Evolutionary conservation across 1,140 invertebrate genomes (phyloP).

Genomic region (Hyles vespertilio): DNA sequence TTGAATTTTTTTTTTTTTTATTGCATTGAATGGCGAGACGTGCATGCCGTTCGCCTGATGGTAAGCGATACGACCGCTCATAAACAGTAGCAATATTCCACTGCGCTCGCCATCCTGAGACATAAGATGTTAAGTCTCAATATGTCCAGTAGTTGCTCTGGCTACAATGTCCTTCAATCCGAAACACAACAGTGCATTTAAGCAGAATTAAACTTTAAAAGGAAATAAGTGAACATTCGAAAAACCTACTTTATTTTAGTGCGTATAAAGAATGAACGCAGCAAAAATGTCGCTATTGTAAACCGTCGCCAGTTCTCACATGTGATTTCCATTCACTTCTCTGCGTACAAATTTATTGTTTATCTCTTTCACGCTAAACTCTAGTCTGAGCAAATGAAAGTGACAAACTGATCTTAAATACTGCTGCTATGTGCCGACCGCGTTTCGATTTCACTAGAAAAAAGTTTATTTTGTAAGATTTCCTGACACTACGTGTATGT

Average conservation of each 20-base stretch:
- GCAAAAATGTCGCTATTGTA: constrained; percentile 9
- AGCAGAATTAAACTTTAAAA: no score
- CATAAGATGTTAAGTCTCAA: no score
- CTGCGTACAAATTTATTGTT: constrained; percentile 7
- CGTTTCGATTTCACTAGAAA: constrained; percentile 23
- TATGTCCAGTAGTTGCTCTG: no score
- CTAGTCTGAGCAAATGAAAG: constrained; percentile 12
- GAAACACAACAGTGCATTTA: no score
- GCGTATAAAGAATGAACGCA: not conserved
- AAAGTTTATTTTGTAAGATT: constrained; percentile 2
- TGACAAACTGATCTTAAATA: constrained; percentile 9
- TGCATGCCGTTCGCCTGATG: no score
- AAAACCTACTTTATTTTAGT: constrained; percentile 7
- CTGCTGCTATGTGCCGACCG: constrained; percentile 9
- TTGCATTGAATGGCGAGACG: no score
- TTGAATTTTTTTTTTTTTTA: no score
- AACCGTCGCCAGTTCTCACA: constrained; percentile 16
- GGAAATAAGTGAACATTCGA: not conserved
- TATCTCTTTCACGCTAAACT: constrained; percentile 18
- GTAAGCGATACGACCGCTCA: no score
- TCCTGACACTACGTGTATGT: constrained; percentile 8
- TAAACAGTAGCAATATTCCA: no score
- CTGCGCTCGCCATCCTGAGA: no score
- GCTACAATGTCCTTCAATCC: no score
- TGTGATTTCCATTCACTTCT: constrained; percentile 16